Base-by-base conservation (phyloP, 2,113 vertebrate species). In the Colossoma macropomum region DNA sequence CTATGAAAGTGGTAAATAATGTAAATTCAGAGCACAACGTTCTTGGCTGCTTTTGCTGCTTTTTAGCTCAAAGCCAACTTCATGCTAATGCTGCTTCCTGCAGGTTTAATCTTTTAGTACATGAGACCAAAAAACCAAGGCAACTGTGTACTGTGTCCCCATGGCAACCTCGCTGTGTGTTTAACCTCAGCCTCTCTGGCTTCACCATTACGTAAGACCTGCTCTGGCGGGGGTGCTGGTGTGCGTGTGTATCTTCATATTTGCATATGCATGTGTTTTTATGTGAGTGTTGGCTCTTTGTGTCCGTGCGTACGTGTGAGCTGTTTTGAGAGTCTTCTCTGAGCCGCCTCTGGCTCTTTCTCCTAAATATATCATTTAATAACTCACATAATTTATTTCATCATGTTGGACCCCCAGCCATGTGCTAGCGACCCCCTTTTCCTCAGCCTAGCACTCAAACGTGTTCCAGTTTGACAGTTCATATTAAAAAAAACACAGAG, bases 181-280 rank as follows among this genome's bases (percentile, higher is more conserved):
- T 79, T 70, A 71, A 60, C 68, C 48, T 66, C n/a, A 77, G 45
- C 62, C 54, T 27, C 71, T 60, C 84, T 78, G 74, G 74, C 70
- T 52, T 68, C 19, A 28, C 38, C 38, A 82, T 85, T 85, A 85
- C 27, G 32, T 82, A 82, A 85, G n/a, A 48, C 32, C 15, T 54
- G 72, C 25, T n/a, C 12, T 65, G 76, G 65, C 3, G 62, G 38
- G 76, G 34, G 30, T 30, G 32, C 38, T 15, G 68, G 77, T 70
- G 71, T 52, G 59, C 59, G 83, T 75, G 4, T 75, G 32, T 84
- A 30, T 66, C 41, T 28, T 32, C 19, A 25, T 30, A 56, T 74
- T 19, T 54, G 50, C 52, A 62, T 30, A 54, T 54, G 59, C 59
- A 62, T 62, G 59, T 62, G 59, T 2, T 62, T 62, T 62, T 62